Base-by-base conservation (phyloP, 2,888 invertebrate genomes). In the Acleris cristana region DNA sequence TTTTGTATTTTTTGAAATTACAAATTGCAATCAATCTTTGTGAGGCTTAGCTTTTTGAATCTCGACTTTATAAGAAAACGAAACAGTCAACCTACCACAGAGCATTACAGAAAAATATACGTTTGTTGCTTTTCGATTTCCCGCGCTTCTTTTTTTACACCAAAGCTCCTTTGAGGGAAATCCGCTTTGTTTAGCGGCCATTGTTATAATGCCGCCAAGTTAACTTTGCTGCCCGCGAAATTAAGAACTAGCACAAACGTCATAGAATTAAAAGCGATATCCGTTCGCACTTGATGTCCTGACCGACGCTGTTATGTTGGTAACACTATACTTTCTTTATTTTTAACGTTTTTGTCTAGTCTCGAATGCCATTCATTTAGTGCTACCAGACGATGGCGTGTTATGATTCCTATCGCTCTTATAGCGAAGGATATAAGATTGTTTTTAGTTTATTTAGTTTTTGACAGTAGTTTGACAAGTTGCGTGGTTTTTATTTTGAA, bases 151-250 rank as follows among this genome's bases (percentile, higher is more conserved):
- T 75, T 73, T 72, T 71, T 69, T 70, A 67, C 75, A 73, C 74
- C 74, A 73, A 71, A 76, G 72, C 75, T 79, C 77, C 77, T 82
- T 82, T 79, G 79, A 79, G 73, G 72, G 73, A 69, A 70, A 57
- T 71, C 72, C 70, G 71, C 79, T 78, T 82, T 81, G 82, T 82
- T 79, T 71, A 69, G 64, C 59, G 62, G 67, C 76, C 69, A 78
- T 83, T 82, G 80, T 82, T 76, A 67, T 58, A 67, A 58, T 63
- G 57, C 67, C 63, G 54, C 67, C 57, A 67, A 67, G 40, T 67
- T 63, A 49, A 54, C 62, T 58, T 49, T 67, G 62, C 67, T 53
- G 58, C 62, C 54, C 49, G 48, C 40, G 48, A 26, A 57, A 63
- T 63, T 53, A 63, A 18, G 54, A 58, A 48, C 48, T 48, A 52